A percentile compares a stretch with the other conserved stretches of the same genome.
These are phyloP conservation scores for Luffia ferchaultella DNA, from an alignment of 2,888 invertebrate genomes.

Conservation along the genomic window DNA sequence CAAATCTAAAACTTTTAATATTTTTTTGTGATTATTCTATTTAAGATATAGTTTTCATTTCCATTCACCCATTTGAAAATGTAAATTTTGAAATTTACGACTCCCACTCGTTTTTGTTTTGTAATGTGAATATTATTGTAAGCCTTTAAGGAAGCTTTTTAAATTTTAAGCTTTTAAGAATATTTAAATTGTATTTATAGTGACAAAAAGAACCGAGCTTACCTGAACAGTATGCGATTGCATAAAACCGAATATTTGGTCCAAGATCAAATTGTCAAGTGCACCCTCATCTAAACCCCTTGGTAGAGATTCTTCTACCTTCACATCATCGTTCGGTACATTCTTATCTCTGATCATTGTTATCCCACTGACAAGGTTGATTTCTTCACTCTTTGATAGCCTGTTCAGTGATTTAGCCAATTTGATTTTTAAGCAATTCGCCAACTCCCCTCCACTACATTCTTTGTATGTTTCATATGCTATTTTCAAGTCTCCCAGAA, in stretches of 20 bases:
- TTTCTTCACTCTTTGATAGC: slow-evolving; percentile 72
- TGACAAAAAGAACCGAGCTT: too few species aligned
- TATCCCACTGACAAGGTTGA: slow-evolving; percentile 77
- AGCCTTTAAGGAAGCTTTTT: too few species aligned
- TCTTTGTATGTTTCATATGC: slow-evolving; percentile 84
- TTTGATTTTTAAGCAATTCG: slow-evolving; percentile 81
- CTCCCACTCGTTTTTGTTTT: too few species aligned
- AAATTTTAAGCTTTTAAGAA: too few species aligned
- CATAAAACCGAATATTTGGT: slow-evolving; percentile 77
- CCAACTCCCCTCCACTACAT: slow-evolving; percentile 73
- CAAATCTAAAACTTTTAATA: too few species aligned
- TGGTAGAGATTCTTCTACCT: slow-evolving; percentile 76
- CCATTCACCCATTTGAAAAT: too few species aligned
- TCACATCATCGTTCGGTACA: slow-evolving; percentile 57
- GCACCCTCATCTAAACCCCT: slow-evolving; percentile 77
- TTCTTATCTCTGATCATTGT: slow-evolving; percentile 73
- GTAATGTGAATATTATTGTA: too few species aligned
- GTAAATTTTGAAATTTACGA: too few species aligned
- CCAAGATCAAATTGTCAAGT: slow-evolving; percentile 77
- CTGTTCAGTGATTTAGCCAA: slow-evolving; percentile 80
- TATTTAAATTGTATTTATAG: too few species aligned
- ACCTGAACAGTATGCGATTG: slow-evolving; percentile 83
- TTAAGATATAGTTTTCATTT: too few species aligned
- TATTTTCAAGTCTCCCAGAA: slow-evolving; percentile 73
- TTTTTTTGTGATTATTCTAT: too few species aligned